These are phyloP conservation scores for Charaxes varanes DNA, from an alignment of 1,140 invertebrate genomes.

Conservation along the genomic window DNA sequence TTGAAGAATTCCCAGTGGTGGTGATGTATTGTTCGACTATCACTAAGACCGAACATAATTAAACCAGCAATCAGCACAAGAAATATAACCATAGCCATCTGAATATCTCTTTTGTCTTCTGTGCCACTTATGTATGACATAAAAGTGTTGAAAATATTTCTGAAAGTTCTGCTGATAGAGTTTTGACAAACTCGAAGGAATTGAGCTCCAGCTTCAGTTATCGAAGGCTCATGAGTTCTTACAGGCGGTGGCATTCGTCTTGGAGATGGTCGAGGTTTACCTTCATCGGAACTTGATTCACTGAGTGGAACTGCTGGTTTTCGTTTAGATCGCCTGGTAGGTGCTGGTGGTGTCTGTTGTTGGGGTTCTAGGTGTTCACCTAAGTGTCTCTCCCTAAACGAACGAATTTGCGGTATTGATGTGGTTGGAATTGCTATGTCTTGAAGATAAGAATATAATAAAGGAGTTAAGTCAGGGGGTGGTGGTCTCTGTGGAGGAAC, in stretches of 20 bases:
- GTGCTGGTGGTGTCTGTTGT: slow-evolving; percentile 44
- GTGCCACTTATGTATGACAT: slow-evolving; percentile 74
- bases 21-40: slow-evolving; percentile 82
- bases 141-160: slow-evolving; percentile 79
- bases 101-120: slow-evolving; percentile 81
- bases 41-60: slow-evolving; percentile 81
- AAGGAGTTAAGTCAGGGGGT: slow-evolving; percentile 68
- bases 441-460: slow-evolving; percentile 75
- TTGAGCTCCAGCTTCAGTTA: slow-evolving; percentile 78
- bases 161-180: slow-evolving; percentile 77
- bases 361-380: slow-evolving; percentile 47
- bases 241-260: slow-evolving; percentile 49
- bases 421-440: slow-evolving; percentile 54
- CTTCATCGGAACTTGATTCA: slow-evolving; percentile 73
- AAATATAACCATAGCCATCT: slow-evolving; percentile 83
- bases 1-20: slow-evolving; percentile 90
- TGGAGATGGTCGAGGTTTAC: slow-evolving; percentile 56
- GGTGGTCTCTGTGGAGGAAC: slow-evolving; percentile 74
- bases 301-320: slow-evolving; percentile 47
- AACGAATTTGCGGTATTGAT: slow-evolving; percentile 62
- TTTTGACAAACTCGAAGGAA: slow-evolving; percentile 78
- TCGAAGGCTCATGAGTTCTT: slow-evolving; percentile 72
- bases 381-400: slow-evolving; percentile 49
- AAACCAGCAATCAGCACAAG: slow-evolving; percentile 83
- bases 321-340: slow-evolving; percentile 50